phyloP scores from a whole-genome alignment of 2,888 invertebrate species.

The Orthosia cruda region DNA sequence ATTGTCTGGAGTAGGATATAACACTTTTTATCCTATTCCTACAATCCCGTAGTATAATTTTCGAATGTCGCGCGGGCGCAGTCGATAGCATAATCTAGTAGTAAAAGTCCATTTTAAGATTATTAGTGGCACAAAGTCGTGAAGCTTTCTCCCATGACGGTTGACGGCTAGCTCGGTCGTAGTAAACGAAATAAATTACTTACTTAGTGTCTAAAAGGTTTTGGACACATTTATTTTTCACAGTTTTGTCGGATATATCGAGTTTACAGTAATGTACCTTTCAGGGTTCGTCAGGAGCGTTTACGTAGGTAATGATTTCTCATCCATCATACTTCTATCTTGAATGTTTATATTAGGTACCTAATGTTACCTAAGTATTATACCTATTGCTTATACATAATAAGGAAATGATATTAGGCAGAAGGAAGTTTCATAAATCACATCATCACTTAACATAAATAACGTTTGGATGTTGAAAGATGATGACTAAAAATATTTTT shows the following conservation, averaged over 20 bases:
- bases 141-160: slow-evolving; percentile 12
- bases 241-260: slow-evolving; percentile 8
- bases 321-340: slow-evolving; percentile 36
- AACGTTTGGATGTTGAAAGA: background rate
- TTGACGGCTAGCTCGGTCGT: slow-evolving; percentile 5
- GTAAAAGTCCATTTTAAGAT: background rate
- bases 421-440: background rate
- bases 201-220: slow-evolving; percentile 23
- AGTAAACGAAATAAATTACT: slow-evolving; percentile 20
- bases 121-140: slow-evolving; percentile 11
- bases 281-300: slow-evolving; percentile 4
- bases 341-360: background rate
- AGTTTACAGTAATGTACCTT: slow-evolving; percentile 7
- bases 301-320: slow-evolving; percentile 23
- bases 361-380: background rate
- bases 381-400: too few relatives aligned
- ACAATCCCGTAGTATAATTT: background rate
- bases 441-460: background rate
- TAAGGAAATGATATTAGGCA: too few relatives aligned
- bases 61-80: too few relatives aligned
- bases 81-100: background rate
- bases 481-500: too few relatives aligned
- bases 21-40: background rate
- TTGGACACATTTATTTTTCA: slow-evolving; percentile 14
- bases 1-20: background rate